Base-by-base conservation (phyloP, 2,888 invertebrate species). In the Idaea dimidiata region DNA sequence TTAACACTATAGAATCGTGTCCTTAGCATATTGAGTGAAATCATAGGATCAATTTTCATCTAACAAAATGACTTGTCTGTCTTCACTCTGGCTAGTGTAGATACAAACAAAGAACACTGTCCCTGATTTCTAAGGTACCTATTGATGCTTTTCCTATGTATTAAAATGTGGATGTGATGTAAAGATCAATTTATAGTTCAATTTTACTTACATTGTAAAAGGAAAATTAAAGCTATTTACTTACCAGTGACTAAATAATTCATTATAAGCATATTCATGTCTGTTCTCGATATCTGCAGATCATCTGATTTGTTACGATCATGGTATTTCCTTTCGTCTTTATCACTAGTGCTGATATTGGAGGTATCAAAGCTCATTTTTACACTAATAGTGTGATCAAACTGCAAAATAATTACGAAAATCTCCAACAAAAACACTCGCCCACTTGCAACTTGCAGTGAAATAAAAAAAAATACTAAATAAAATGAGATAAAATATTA, bases 211-310 rank as follows among this genome's bases (percentile, higher is more conserved):
- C 43, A 43, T 43, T 43, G 43, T 43, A 10, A 43, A 43, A 14
- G 43, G 43, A 10, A 7, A 55, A 16, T 17, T 55, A 17, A 8
- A 16, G 54, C 17, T 56, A 56, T 17, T 16, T 17, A 56, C 17
- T 56, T 89, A 98, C 98, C 98, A 91, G 98, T 99, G 57, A 99
- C 98, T 79, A 99, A 94, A 89, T 99, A 99, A 91, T 99, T 99
- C 99, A 99, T 99, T 72, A 99, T 98, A 70, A 99, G 94, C 87
- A 97, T 97, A 88, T 99, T 99, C 97, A 99, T 98, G 77, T 98
- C 97, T 56, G 96, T 95, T 75, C 98, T 94, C 62, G 97, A 97
- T 74, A 98, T 95, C 76, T 97, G 97, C 72, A 95, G 93, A 69
- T 95, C 94, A 81, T 96, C 96, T 16, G 97, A 88, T 80, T 95